Base-by-base conservation (phyloP, 2,113 vertebrate genomes). In the Prolemur simus region DNA sequence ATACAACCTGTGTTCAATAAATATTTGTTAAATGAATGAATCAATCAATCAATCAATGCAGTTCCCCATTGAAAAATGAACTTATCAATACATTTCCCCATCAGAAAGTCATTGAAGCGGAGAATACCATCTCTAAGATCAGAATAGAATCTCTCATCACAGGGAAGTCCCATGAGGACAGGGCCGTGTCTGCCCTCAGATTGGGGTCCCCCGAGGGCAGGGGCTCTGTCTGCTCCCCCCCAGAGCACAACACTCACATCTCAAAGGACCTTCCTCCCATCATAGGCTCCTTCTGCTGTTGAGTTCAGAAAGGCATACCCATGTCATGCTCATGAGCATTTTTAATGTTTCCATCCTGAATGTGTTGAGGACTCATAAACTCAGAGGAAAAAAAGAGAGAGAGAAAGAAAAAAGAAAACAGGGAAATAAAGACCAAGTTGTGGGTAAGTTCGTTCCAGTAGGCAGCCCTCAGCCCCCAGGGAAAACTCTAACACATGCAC, bases 381-480 rank as follows among this genome's bases (percentile, higher is more conserved):
- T 11, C 56, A 71, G 6, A 11, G 45, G 88, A 2, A 10, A 23
- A 81, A 32, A 63, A n/a, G n/a, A 42, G 6, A 20, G 20, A n/a
- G 32, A 6, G 42, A 74, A 23, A 63, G 27, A 82, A 63, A 58
- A 82, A 90, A 83, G 71, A 84, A 77, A 89, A 92, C 6, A 52
- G 25, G 64, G 34, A 85, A 93, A 91, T 93, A 91, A 97, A 96
- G 91, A 86, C 78, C 93, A 94, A 63, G 18, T n/a, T 76, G 89
- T 87, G 86, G 82, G 87, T 60, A 88, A 97, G 95, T 89, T 97
- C 74, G 0, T 84, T 89, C 86, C 78, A 81, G 94, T 94, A 93
- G 94, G 78, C 47, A 5, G 86, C 77, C 91, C 86, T 97, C 77
- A 32, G 78, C 96, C 95, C 88, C 0, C 3, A 96, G 95, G 88